phyloP scores from a whole-genome alignment of 2,797 vertebrate genomes.

The Coranthus polyacanthus region DNA sequence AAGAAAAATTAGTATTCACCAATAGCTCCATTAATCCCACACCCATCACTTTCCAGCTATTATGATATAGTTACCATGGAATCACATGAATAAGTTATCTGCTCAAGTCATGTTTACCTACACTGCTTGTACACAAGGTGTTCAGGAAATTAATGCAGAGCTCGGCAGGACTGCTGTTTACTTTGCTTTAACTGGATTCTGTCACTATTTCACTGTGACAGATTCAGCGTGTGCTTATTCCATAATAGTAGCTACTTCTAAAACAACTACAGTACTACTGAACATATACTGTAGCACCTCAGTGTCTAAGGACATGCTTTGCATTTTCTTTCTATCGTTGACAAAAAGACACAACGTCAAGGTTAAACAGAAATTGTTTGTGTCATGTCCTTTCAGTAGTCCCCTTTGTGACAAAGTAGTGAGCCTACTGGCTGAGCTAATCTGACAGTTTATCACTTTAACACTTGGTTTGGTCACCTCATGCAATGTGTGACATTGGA shows the following conservation, averaged over 20 bases:
- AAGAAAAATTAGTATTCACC: conserved; percentile 9
- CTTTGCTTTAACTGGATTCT: background rate
- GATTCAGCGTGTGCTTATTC: background rate
- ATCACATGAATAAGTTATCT: conserved; percentile 1
- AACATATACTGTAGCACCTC: background rate
- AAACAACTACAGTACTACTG: conserved; percentile 11
- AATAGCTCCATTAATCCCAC: background rate
- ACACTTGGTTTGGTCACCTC: conserved; percentile 27
- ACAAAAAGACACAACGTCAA: background rate
- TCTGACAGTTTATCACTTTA: conserved; percentile 33
- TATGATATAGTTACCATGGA: background rate
- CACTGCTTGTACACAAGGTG: background rate
- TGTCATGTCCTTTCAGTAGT: conserved; percentile 1
- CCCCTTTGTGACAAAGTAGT: background rate
- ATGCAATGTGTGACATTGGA: background rate
- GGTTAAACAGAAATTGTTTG: background rate
- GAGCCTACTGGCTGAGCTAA: conserved; percentile 8
- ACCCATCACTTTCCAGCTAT: background rate
- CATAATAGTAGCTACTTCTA: too few species aligned
- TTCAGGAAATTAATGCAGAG: background rate
- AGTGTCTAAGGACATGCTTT: background rate
- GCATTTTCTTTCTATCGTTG: background rate
- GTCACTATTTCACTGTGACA: conserved; percentile 10
- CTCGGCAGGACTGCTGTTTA: conserved; percentile 1
- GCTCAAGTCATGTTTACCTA: conserved; percentile 12